Evolutionary conservation across 2,113 vertebrate genomes (phyloP).

Genomic region (Pteropus alecto): DNA sequence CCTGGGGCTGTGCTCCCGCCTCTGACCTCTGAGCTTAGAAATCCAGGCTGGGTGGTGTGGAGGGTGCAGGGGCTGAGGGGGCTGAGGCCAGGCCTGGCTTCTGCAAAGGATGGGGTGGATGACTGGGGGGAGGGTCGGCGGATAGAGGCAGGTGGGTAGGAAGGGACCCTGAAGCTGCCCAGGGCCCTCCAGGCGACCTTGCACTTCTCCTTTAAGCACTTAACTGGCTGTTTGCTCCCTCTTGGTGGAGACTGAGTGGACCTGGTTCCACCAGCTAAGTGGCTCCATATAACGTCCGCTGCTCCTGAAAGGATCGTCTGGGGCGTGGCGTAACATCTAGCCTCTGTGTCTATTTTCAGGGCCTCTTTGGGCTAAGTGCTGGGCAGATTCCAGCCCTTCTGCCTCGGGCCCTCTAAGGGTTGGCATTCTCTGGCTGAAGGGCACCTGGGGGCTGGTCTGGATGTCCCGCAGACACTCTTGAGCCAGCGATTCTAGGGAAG

Average conservation of each 20-base stretch:
- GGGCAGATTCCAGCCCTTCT: not conserved
- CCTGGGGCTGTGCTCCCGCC: not conserved
- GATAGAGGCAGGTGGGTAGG: not conserved
- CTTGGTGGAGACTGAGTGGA: not conserved
- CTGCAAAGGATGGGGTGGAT: not conserved
- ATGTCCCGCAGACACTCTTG: not conserved
- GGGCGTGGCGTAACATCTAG: not conserved
- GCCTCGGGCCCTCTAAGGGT: not conserved
- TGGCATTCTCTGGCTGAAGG: not conserved
- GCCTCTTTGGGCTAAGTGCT: conserved; percentile 38
- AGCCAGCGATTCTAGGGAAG: not conserved
- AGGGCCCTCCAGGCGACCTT: not conserved
- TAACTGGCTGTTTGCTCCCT: not conserved
- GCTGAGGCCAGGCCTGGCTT: not conserved
- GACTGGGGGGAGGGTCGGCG: too few relatives aligned
- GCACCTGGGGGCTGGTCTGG: not conserved
- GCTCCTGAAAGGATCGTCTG: not conserved
- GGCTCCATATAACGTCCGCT: not conserved
- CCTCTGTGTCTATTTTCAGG: conserved; percentile 40
- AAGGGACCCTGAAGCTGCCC: not conserved
- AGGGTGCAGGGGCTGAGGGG: not conserved
- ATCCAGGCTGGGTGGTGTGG: not conserved
- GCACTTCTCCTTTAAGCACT: not conserved
- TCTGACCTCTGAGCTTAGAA: not conserved
- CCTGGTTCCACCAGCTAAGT: not conserved